Evolutionary conservation across 2,888 invertebrate species (phyloP).

Genomic region (Dryomyza anilis): DNA sequence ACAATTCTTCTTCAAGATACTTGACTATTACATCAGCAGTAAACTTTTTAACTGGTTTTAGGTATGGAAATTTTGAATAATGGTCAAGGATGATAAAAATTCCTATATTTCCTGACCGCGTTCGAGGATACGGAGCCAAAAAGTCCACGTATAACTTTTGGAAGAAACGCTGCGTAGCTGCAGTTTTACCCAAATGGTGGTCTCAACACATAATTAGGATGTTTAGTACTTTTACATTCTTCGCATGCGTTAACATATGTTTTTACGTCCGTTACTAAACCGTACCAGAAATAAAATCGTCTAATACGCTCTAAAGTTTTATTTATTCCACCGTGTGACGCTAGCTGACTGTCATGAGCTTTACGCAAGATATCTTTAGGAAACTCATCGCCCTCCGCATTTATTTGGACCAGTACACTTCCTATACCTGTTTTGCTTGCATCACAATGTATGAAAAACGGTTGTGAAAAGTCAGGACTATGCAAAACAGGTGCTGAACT

Average conservation of each 20-base stretch:
- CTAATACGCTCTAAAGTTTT: slow-evolving; percentile 3
- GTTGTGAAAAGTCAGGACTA: slow-evolving; percentile 29
- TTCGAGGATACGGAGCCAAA: no score
- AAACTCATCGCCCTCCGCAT: slow-evolving; percentile 21
- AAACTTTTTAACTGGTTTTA: no score
- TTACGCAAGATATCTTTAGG: no score
- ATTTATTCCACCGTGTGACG: slow-evolving; percentile 10
- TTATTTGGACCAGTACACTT: slow-evolving; percentile 22
- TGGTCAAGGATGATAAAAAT: no score
- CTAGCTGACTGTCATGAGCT: neutral
- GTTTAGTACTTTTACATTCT: no score
- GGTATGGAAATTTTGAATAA: no score
- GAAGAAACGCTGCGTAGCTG: slow-evolving; percentile 12
- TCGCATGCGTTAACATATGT: neutral
- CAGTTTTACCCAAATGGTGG: slow-evolving; percentile 21
- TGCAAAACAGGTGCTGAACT: slow-evolving; percentile 21
- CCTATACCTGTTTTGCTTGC: slow-evolving; percentile 30
- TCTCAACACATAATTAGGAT: neutral
- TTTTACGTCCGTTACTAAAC: no score
- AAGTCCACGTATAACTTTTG: slow-evolving; percentile 25
- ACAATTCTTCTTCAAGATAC: no score
- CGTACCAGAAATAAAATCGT: no score
- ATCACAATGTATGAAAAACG: slow-evolving; percentile 32
- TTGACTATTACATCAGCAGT: neutral
- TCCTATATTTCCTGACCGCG: no score